These are phyloP conservation scores for Lasioglossum figueresi DNA, from an alignment of 2,888 invertebrate species.

Conservation along the genomic window DNA sequence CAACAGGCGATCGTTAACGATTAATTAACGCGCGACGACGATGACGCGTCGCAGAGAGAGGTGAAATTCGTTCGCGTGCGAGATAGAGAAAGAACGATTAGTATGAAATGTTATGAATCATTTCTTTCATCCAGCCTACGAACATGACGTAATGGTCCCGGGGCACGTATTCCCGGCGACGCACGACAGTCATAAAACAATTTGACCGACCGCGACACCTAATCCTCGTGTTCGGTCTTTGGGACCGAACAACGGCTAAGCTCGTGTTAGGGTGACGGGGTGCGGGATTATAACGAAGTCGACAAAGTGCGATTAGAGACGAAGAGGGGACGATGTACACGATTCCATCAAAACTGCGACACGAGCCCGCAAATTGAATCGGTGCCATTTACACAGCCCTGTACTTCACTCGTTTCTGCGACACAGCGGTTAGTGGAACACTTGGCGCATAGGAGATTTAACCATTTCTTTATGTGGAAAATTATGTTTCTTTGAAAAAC, in stretches of 20 bases:
- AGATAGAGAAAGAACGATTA: background rate
- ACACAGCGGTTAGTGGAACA: background rate
- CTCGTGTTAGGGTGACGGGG: constrained; percentile 6
- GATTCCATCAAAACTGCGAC: background rate
- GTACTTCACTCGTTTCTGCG: background rate
- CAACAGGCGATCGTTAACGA: background rate
- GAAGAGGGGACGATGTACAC: background rate
- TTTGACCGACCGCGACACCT: constrained; percentile 2
- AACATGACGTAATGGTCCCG: background rate
- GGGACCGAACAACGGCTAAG: constrained; percentile 1
- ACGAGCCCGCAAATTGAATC: background rate
- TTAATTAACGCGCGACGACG: background rate
- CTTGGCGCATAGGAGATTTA: no score
- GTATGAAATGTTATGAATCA: background rate
- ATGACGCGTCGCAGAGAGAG: background rate
- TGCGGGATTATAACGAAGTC: constrained; percentile 8
- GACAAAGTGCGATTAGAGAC: constrained; percentile 2
- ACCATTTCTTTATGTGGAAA: no score
- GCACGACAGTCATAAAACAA: background rate
- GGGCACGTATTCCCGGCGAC: background rate
- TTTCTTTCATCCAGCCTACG: background rate
- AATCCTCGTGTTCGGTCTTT: constrained; percentile 8
- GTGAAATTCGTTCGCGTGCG: background rate
- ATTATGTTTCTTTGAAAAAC: no score
- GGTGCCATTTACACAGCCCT: background rate